Percentiles rank a stretch among this genome's conserved stretches.
These are phyloP conservation scores for Oppia nitens DNA, from an alignment of 1,140 invertebrate species.

Conservation along the genomic window DNA sequence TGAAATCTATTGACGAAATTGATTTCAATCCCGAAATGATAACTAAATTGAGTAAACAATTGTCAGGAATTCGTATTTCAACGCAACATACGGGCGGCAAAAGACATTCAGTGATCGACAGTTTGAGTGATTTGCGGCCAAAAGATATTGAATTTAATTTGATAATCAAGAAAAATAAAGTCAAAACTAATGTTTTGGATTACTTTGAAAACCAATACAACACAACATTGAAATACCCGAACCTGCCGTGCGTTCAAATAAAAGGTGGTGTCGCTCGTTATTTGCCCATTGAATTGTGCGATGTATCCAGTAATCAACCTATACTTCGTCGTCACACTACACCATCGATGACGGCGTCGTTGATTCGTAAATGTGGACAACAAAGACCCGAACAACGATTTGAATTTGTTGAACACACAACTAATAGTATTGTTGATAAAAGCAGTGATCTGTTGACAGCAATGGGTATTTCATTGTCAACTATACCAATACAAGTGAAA, in stretches of 20 bases:
- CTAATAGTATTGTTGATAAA: not conserved
- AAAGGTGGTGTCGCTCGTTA: not conserved
- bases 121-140: not conserved
- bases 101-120: not conserved
- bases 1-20: not conserved
- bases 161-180: not conserved
- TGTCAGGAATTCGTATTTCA: not conserved
- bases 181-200: not conserved
- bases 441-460: constrained; percentile 19
- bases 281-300: not conserved
- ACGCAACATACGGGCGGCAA: not conserved
- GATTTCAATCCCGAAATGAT: not conserved
- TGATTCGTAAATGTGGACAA: not conserved
- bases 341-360: not conserved
- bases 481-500: constrained; percentile 13
- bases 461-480: constrained; percentile 21
- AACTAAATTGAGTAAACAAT: not conserved
- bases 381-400: not conserved
- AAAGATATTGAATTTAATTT: not conserved
- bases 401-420: not conserved
- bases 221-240: not conserved
- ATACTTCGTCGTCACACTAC: not conserved
- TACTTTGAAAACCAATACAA: not conserved
- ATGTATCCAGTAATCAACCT: not conserved
- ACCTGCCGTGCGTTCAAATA: not conserved